A percentile compares a stretch with the other conserved stretches of the same genome.
Conservation (phyloP, 2,113 vertebrate genomes). For the Crotalus helleri region DNA sequence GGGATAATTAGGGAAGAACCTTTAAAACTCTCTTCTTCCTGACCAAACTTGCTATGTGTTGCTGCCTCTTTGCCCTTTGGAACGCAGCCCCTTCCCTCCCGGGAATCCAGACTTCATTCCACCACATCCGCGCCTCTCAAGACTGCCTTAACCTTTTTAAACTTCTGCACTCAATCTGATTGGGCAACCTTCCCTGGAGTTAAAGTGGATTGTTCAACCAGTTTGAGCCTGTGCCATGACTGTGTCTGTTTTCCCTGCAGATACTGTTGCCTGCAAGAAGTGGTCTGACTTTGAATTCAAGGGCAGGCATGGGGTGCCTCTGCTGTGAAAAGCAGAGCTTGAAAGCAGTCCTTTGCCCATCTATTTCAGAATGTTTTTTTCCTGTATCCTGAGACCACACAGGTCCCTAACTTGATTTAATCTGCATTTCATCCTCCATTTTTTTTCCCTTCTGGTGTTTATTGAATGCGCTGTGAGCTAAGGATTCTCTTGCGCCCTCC, state of each 20-base stretch:
- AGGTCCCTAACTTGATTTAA: too few relatives aligned
- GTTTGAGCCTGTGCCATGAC: neutral
- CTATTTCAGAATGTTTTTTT: neutral
- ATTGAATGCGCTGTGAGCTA: neutral
- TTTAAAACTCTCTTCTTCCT: neutral
- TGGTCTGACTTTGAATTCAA: neutral
- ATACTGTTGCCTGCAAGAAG: neutral
- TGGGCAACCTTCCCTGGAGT: neutral
- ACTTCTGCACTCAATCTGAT: neutral
- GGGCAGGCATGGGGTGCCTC: neutral
- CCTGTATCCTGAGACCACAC: neutral
- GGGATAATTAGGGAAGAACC: neutral
- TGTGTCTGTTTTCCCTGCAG: neutral
- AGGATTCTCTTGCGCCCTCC: too few relatives aligned
- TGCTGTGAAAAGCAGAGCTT: neutral
- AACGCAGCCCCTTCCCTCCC: neutral
- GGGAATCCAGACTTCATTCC: neutral
- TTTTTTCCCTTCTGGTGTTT: neutral
- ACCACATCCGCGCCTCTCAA: neutral
- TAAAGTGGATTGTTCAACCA: neutral
- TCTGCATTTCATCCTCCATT: neutral
- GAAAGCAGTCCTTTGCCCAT: neutral
- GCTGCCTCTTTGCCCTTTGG: neutral
- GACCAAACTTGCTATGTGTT: neutral
- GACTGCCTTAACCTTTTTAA: neutral